These are phyloP conservation scores for Fregata magnificens DNA, from an alignment of 2,113 vertebrate species.

Conservation along the genomic window DNA sequence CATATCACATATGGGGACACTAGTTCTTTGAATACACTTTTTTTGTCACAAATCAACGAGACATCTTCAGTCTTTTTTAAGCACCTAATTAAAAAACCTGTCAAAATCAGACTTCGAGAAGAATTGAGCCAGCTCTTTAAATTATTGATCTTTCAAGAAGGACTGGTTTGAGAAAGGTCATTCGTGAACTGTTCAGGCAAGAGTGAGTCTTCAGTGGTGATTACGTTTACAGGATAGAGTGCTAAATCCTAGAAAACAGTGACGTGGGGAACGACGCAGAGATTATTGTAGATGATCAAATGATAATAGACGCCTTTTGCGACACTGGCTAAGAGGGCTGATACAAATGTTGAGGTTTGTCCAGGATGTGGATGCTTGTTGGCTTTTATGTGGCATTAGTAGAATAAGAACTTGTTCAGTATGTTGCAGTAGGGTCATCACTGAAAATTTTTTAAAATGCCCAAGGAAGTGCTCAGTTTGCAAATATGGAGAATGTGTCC, in stretches of 20 bases:
- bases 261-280: not conserved
- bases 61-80: not conserved
- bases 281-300: not conserved
- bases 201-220: not conserved
- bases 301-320: not conserved
- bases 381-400: not conserved
- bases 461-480: not conserved
- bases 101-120: not conserved
- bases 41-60: not conserved
- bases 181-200: not conserved
- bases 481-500: not conserved
- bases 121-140: not conserved
- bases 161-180: not conserved
- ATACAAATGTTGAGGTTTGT: not conserved
- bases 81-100: not conserved
- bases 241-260: not conserved
- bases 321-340: not conserved
- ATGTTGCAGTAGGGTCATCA: not conserved
- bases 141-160: not conserved
- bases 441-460: not conserved
- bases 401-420: not conserved
- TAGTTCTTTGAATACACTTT: not conserved
- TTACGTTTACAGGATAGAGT: not conserved
- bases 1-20: not conserved
- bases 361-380: not conserved